phyloP scores from a whole-genome alignment of 1,140 invertebrate genomes.

The Dendrolimus kikuchii region DNA sequence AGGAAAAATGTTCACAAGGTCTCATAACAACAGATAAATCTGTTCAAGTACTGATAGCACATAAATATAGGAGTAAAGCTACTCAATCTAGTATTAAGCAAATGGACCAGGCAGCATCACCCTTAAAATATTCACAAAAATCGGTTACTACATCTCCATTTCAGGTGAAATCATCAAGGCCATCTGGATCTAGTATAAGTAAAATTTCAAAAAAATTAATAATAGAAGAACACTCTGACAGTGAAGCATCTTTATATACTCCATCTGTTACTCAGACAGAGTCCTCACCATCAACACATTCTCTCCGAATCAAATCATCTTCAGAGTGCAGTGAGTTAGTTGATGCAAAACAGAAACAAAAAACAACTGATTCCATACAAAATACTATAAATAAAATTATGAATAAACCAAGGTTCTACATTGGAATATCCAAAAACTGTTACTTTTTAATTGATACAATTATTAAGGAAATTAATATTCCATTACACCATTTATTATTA shows the following conservation, averaged over 20 bases:
- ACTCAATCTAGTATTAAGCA: neutral
- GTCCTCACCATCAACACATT: neutral
- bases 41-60: too few species aligned
- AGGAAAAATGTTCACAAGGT: too few species aligned
- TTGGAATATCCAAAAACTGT: conserved; percentile 1
- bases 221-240: neutral
- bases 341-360: neutral
- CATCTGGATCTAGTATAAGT: neutral
- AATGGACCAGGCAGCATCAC: neutral
- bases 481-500: conserved; percentile 9
- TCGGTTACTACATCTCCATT: conserved; percentile 2
- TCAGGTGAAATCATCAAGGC: neutral
- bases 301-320: neutral
- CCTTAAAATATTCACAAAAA: neutral
- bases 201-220: neutral
- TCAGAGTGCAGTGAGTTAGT: neutral
- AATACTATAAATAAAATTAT: conserved; percentile 5
- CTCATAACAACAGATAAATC: too few species aligned
- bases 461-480: conserved; percentile 1
- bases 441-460: conserved; percentile 8
- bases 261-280: neutral
- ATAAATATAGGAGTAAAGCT: conserved; percentile 3
- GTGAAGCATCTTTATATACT: neutral
- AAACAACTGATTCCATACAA: neutral
- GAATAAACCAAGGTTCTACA: conserved; percentile 3